Percentiles rank a stretch among this genome's conserved stretches.
These are phyloP conservation scores for Lycopodina hypogea DNA, from an alignment of 37 sponge, comb jelly and placozoan species.

Conservation along the genomic window DNA sequence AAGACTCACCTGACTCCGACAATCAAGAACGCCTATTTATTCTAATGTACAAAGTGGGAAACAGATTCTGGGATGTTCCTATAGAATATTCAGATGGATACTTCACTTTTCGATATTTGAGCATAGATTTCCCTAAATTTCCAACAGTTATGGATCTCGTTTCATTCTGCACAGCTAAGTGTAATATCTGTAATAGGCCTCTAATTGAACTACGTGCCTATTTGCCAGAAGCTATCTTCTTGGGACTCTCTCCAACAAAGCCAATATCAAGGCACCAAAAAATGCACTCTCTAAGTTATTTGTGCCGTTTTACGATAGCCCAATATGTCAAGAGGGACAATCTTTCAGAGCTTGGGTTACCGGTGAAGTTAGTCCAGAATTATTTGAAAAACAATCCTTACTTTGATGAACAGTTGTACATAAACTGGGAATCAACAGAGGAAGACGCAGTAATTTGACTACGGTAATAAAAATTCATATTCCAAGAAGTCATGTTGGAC, in stretches of 20 bases:
- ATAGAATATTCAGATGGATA: slow-evolving; percentile 73
- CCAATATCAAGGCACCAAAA: slow-evolving; percentile 43
- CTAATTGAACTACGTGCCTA: slow-evolving; percentile 54
- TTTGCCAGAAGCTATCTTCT: too few relatives aligned
- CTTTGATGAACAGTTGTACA: slow-evolving; percentile 45
- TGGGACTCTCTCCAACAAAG: slow-evolving; percentile 57
- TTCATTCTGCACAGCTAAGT: slow-evolving; percentile 28
- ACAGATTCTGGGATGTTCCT: slow-evolving; percentile 56
- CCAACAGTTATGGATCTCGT: slow-evolving; percentile 49
- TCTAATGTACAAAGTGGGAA: slow-evolving; percentile 64
- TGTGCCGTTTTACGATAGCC: slow-evolving; percentile 38
- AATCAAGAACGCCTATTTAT: slow-evolving; percentile 30
- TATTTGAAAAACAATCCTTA: slow-evolving; percentile 50
- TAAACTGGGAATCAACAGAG: not conserved
- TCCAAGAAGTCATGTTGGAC: too few relatives aligned
- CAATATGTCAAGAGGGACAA: slow-evolving; percentile 41
- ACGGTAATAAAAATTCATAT: too few relatives aligned
- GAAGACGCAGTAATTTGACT: slow-evolving; percentile 3
- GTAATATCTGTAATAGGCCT: slow-evolving; percentile 27
- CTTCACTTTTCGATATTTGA: slow-evolving; percentile 45
- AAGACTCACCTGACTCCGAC: slow-evolving; percentile 52
- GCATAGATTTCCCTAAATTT: slow-evolving; percentile 58
- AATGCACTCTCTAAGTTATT: slow-evolving; percentile 47
- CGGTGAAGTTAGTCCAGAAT: slow-evolving; percentile 24
- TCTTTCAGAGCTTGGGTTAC: slow-evolving; percentile 27